Percentiles rank a stretch among this genome's conserved stretches.
Conservation (phyloP, 2,797 vertebrate species). For the Propithecus perrieri region DNA sequence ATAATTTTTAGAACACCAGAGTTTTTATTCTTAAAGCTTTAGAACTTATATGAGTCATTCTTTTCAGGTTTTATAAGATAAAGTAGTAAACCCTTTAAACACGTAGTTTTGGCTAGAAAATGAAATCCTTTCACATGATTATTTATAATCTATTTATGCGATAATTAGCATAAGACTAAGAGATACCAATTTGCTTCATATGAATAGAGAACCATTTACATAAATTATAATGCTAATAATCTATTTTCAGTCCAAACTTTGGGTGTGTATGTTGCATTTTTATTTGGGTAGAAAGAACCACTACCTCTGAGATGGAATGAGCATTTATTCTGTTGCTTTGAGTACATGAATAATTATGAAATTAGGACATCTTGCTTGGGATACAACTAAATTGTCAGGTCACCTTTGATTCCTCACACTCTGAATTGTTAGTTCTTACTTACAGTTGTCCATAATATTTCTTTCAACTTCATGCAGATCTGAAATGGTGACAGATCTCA, state of each 20-base stretch:
- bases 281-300: slow-evolving; percentile 44
- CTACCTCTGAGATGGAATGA: slow-evolving; percentile 43
- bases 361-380: slow-evolving; percentile 50
- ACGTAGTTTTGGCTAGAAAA: slow-evolving; percentile 55
- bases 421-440: neutral
- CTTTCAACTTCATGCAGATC: neutral
- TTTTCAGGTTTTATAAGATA: slow-evolving; percentile 25
- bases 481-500: neutral
- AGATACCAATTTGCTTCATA: slow-evolving; percentile 66
- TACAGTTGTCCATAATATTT: neutral
- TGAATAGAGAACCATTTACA: slow-evolving; percentile 71
- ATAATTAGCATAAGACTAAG: slow-evolving; percentile 70
- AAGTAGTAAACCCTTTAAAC: slow-evolving; percentile 52
- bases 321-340: slow-evolving; percentile 14
- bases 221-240: slow-evolving; percentile 76
- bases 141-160: slow-evolving; percentile 65
- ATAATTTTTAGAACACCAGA: neutral
- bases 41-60: neutral
- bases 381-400: neutral
- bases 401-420: neutral
- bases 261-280: slow-evolving; percentile 18
- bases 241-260: slow-evolving; percentile 66
- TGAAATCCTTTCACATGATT: slow-evolving; percentile 59
- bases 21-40: slow-evolving; percentile 37
- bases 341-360: slow-evolving; percentile 46